phyloP scores from a whole-genome alignment of 2,797 vertebrate species.

The Phrynocephalus guinanensis region DNA sequence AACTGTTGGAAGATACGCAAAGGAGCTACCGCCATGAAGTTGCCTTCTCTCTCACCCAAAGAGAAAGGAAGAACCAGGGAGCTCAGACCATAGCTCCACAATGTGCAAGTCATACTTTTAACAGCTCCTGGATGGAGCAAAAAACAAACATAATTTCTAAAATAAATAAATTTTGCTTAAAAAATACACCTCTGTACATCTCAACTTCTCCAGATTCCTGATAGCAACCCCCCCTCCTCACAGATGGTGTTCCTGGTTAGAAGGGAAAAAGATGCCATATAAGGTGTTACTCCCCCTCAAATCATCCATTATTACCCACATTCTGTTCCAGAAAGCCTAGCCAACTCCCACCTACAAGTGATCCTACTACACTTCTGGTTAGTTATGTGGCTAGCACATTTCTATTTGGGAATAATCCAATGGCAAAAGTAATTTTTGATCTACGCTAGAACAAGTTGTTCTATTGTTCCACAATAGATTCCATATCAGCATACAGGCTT shows the following conservation, averaged over 20 bases:
- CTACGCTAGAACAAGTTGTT: slow-evolving; percentile 13
- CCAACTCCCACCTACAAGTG: slow-evolving; percentile 47
- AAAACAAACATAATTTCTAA: slow-evolving; percentile 32
- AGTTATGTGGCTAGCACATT: slow-evolving; percentile 51
- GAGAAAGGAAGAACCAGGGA: no score
- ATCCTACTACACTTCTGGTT: not conserved
- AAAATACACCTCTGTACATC: slow-evolving; percentile 26
- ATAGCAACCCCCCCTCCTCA: slow-evolving; percentile 24
- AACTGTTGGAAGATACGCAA: not conserved
- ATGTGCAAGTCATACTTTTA: no score
- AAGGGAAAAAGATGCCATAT: not conserved
- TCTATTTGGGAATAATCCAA: slow-evolving; percentile 22
- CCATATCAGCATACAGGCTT: slow-evolving; percentile 17
- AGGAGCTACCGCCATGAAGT: no score
- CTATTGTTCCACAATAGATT: not conserved
- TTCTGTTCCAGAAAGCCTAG: slow-evolving; percentile 56
- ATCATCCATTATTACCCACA: slow-evolving; percentile 40
- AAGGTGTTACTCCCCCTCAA: slow-evolving; percentile 13
- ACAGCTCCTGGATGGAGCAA: not conserved
- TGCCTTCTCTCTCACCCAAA: no score
- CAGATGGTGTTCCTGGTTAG: slow-evolving; percentile 50
- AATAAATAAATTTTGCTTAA: slow-evolving; percentile 51
- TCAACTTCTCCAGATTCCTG: slow-evolving; percentile 37
- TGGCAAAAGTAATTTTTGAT: slow-evolving; percentile 37
- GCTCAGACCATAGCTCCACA: no score